Evolutionary conservation across 2,888 invertebrate genomes (phyloP).

Genomic region (Mesoligia furuncula): DNA sequence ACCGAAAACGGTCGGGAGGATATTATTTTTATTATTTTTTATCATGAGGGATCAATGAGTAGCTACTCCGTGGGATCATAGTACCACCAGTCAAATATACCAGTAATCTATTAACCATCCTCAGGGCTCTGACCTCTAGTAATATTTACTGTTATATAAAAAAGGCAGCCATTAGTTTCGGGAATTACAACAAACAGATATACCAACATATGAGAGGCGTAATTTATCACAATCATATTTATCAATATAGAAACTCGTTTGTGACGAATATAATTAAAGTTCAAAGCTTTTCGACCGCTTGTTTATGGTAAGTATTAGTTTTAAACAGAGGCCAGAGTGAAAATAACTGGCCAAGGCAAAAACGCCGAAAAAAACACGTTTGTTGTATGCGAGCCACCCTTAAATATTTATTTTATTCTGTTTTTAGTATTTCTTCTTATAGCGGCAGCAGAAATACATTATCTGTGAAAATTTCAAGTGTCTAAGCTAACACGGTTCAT

Average conservation of each 20-base stretch:
- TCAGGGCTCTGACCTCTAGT: conserved; percentile 26
- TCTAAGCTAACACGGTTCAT: too few relatives aligned
- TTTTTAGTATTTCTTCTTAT: too few relatives aligned
- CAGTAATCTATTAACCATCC: conserved; percentile 26
- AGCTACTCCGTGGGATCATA: too few relatives aligned
- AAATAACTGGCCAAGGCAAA: neutral
- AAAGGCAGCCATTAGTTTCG: conserved; percentile 15
- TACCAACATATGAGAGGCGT: conserved; percentile 11
- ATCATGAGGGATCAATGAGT: too few relatives aligned
- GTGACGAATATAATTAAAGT: conserved; percentile 7
- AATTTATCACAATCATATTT: too few relatives aligned
- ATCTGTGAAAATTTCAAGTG: too few relatives aligned
- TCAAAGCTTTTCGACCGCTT: neutral
- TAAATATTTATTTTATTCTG: too few relatives aligned
- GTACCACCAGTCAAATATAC: neutral
- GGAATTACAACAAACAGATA: conserved; percentile 32
- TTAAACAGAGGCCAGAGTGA: neutral
- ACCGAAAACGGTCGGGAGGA: too few relatives aligned
- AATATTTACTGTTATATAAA: conserved; percentile 33
- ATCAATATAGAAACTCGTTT: conserved; percentile 24
- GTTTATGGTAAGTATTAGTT: neutral
- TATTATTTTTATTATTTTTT: too few relatives aligned
- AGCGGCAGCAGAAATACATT: too few relatives aligned
- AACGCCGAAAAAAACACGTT: too few relatives aligned
- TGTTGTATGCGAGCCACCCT: too few relatives aligned